Evolutionary conservation across 1,140 invertebrate genomes (phyloP).

Genomic region (Drosophila tsacasi): DNA sequence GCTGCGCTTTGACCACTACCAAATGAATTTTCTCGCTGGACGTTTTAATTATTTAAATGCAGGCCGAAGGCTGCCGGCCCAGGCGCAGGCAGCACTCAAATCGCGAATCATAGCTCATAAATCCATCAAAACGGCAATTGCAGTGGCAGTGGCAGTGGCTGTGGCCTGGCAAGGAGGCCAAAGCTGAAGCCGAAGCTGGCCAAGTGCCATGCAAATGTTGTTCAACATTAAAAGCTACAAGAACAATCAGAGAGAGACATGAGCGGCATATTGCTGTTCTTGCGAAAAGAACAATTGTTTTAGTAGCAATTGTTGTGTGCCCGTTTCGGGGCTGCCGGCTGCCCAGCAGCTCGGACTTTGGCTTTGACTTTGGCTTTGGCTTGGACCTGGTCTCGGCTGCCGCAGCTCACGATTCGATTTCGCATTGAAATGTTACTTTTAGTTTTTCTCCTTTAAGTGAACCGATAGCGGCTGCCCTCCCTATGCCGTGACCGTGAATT

Average conservation of each 20-base stretch:
- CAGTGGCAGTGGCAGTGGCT: constrained; percentile 4
- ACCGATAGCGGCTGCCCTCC: constrained; percentile 11
- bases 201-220: constrained; percentile 82
- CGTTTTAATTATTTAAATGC: constrained; percentile 82
- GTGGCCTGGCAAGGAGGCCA: constrained; percentile 38
- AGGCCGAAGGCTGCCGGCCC: constrained; percentile 68
- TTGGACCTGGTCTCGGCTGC: constrained; percentile 12
- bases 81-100: constrained; percentile 57
- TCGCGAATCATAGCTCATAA: constrained; percentile 78
- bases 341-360: constrained; percentile 16
- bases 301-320: constrained; percentile 66
- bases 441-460: constrained; percentile 33
- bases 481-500: constrained; percentile 75
- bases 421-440: constrained; percentile 61
- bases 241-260: constrained; percentile 70
- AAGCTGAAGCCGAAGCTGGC: constrained; percentile 17
- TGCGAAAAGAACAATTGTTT: constrained; percentile 74
- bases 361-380: constrained; percentile 2
- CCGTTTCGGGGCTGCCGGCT: constrained; percentile 26
- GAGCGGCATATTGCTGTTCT: constrained; percentile 46
- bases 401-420: constrained; percentile 53
- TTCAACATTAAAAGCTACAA: constrained; percentile 80
- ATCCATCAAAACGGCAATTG: constrained; percentile 67
- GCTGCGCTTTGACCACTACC: constrained; percentile 56
- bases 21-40: constrained; percentile 52